A percentile compares a stretch with the other conserved stretches of the same genome.
phyloP scores from a whole-genome alignment of 2,797 vertebrate species.

The Anguilla megastoma region DNA sequence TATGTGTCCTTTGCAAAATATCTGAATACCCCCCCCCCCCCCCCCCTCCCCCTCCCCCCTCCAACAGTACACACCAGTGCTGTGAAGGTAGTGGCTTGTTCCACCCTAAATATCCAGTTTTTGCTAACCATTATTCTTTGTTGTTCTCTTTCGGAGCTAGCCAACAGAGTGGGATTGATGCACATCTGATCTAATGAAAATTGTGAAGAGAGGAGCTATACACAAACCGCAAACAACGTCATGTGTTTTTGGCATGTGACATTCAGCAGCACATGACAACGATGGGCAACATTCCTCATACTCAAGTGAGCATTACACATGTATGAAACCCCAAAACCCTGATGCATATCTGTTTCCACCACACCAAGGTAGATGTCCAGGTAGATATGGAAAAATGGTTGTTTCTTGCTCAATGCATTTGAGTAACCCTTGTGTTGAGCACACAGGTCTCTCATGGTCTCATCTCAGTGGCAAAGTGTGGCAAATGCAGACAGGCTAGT shows the following conservation, averaged over 20 bases:
- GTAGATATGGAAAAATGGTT: not conserved
- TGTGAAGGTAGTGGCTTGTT: not conserved
- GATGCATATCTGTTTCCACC: not conserved
- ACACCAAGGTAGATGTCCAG: not conserved
- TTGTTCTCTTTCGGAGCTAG: not conserved
- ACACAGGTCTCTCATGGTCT: not conserved
- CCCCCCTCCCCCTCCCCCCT: too few relatives aligned
- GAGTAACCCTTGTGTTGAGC: not conserved
- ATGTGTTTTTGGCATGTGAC: not conserved
- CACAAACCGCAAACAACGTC: not conserved
- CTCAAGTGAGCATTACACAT: not conserved
- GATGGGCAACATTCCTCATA: not conserved
- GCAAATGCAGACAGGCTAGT: not conserved
- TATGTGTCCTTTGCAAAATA: not conserved
- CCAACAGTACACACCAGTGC: not conserved
- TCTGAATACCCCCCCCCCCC: not conserved
- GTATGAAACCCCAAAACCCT: not conserved
- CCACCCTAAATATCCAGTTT: not conserved
- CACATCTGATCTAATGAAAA: not conserved
- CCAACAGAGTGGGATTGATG: not conserved
- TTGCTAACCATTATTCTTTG: not conserved
- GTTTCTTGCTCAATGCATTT: not conserved
- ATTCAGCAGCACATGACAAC: not conserved
- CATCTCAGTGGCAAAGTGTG: not conserved
- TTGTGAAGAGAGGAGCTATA: not conserved